Evolutionary conservation across 2,113 vertebrate species (phyloP).

Genomic region (Agapornis roseicollis): DNA sequence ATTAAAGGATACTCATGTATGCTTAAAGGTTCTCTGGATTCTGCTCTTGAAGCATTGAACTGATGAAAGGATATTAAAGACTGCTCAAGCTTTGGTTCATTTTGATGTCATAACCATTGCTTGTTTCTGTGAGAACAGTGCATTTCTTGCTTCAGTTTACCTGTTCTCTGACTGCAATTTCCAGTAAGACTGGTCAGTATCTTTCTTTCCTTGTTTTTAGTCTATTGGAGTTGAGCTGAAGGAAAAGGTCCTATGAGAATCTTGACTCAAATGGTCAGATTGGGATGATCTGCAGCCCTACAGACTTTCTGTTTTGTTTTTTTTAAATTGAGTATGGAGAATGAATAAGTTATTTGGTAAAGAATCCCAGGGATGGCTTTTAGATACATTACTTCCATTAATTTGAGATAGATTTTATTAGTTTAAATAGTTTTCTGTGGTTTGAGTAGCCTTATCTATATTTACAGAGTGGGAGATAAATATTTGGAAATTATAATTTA

Average conservation of each 20-base stretch:
- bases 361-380: not conserved
- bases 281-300: not conserved
- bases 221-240: not conserved
- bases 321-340: not conserved
- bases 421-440: not conserved
- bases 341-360: not conserved
- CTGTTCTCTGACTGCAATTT: not conserved
- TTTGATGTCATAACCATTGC: not conserved
- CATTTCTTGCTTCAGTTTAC: not conserved
- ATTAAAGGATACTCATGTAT: not conserved
- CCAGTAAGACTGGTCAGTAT: not conserved
- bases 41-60: not conserved
- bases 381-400: not conserved
- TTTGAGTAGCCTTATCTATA: not conserved
- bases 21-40: not conserved
- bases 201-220: not conserved
- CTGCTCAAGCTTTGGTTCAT: not conserved
- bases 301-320: not conserved
- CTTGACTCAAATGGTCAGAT: not conserved
- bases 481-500: not conserved
- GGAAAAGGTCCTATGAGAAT: not conserved
- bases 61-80: not conserved
- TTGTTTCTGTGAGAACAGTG: not conserved
- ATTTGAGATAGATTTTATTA: not conserved
- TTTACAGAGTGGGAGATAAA: not conserved